A percentile compares a stretch with the other conserved stretches of the same genome.
Evolutionary conservation across 2,797 vertebrate species (phyloP).

Genomic region (Poeciliopsis gracilis): DNA sequence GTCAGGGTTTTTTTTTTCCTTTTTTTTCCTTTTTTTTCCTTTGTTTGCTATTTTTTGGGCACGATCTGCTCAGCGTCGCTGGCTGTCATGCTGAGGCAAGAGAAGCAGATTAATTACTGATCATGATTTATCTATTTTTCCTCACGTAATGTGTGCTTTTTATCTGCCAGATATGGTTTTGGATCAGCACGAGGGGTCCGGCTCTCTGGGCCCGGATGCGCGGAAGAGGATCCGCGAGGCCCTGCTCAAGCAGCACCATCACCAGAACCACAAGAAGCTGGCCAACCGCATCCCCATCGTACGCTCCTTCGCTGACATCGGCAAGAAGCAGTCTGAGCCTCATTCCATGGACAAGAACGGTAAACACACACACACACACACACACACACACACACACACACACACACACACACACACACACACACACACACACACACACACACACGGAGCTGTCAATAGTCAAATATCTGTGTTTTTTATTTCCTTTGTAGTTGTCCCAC

Average conservation of each 20-base stretch:
- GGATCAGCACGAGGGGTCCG: conserved; percentile 93
- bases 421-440: neutral
- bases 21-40: neutral
- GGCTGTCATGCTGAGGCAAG: neutral
- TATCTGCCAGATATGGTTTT: conserved; percentile 91
- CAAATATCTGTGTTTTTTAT: conserved; percentile 70
- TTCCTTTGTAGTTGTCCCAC: conserved; percentile 3
- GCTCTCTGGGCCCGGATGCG: conserved; percentile 88
- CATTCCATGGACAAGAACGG: conserved; percentile 99
- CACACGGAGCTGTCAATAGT: conserved; percentile 41
- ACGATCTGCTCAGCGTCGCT: conserved; percentile 53
- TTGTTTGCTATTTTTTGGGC: neutral
- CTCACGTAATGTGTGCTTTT: neutral
- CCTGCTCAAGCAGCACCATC: conserved; percentile 95
- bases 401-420: neutral
- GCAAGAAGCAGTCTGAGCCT: conserved; percentile 98
- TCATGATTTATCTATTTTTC: conserved; percentile 5
- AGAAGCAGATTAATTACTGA: conserved; percentile 2
- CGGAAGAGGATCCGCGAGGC: conserved; percentile 92
- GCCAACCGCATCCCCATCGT: conserved; percentile 99
- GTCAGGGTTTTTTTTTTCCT: too few species aligned
- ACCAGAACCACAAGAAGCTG: conserved; percentile 99
- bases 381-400: neutral
- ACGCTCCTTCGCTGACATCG: conserved; percentile 98
- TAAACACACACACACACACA: conserved; percentile 64